A percentile compares a stretch with the other conserved stretches of the same genome.
Evolutionary conservation across 2,113 vertebrate genomes (phyloP).

Genomic region (Collichthys lucidus): DNA sequence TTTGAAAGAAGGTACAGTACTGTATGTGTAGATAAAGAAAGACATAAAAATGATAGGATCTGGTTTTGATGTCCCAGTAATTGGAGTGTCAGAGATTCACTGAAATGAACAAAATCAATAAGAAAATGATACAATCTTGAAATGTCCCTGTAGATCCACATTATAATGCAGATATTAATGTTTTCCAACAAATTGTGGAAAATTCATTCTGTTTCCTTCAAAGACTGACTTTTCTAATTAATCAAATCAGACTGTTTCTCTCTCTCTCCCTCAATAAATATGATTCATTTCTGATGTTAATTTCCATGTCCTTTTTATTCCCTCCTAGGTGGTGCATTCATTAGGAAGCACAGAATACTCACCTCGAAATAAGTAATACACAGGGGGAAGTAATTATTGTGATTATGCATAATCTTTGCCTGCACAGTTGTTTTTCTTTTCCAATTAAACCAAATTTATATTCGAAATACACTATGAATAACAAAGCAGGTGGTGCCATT

Average conservation of each 20-base stretch:
- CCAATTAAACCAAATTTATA: slow-evolving; percentile 74
- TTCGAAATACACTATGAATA: slow-evolving; percentile 63
- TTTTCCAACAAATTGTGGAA: slow-evolving; percentile 6
- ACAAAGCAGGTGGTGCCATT: slow-evolving; percentile 60
- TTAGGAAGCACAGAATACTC: slow-evolving; percentile 73
- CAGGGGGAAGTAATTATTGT: slow-evolving; percentile 77
- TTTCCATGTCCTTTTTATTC: slow-evolving; percentile 73
- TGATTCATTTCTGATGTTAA: slow-evolving; percentile 69
- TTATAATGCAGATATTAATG: not conserved
- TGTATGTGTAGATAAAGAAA: not conserved
- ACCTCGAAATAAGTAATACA: slow-evolving; percentile 73
- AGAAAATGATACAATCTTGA: not conserved
- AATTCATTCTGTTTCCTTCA: slow-evolving; percentile 11
- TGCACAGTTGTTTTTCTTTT: slow-evolving; percentile 73
- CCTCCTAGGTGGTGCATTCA: slow-evolving; percentile 69
- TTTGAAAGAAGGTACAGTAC: not conserved
- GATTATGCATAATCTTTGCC: slow-evolving; percentile 78
- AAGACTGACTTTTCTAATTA: slow-evolving; percentile 51
- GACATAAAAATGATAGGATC: not conserved
- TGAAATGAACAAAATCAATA: not conserved
- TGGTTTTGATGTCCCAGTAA: not conserved
- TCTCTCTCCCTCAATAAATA: slow-evolving; percentile 30
- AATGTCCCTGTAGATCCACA: not conserved
- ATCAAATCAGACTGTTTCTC: slow-evolving; percentile 48
- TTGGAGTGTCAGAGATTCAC: not conserved